Evolutionary conservation across 2,888 invertebrate species (phyloP).

Genomic region (Euclidia mi): DNA sequence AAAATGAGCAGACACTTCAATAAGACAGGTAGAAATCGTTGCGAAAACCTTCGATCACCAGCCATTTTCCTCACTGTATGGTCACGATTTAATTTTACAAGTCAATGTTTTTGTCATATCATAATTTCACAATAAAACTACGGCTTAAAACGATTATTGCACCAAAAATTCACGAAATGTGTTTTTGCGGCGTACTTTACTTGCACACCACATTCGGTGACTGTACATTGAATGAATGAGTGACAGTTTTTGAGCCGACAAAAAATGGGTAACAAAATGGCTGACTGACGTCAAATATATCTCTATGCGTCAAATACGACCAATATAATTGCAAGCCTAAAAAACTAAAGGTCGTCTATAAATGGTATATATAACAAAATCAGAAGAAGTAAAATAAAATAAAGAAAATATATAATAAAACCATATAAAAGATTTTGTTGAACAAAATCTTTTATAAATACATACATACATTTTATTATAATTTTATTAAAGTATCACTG

Average conservation of each 20-base stretch:
- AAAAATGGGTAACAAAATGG: constrained; percentile 48
- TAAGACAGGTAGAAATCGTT: constrained; percentile 71
- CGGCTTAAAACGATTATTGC: constrained; percentile 35
- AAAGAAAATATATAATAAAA: no score
- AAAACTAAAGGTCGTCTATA: no score
- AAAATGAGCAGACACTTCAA: constrained; percentile 75
- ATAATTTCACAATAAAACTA: constrained; percentile 64
- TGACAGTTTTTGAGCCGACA: constrained; percentile 22
- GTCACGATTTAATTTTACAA: constrained; percentile 61
- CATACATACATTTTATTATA: no score
- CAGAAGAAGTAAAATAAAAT: no score
- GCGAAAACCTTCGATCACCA: constrained; percentile 62
- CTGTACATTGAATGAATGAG: constrained; percentile 42
- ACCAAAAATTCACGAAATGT: constrained; percentile 31
- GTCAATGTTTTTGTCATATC: constrained; percentile 72
- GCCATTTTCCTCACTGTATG: constrained; percentile 72
- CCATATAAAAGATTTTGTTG: no score
- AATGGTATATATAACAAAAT: no score
- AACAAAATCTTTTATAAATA: no score
- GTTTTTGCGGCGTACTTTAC: constrained; percentile 43
- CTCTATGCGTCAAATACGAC: no score
- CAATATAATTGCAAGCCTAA: not conserved
- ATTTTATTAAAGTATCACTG: no score
- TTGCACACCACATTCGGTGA: constrained; percentile 34
- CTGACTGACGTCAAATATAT: constrained; percentile 23